phyloP scores from a whole-genome alignment of 2,113 vertebrate species.

The Jaculus jaculus region DNA sequence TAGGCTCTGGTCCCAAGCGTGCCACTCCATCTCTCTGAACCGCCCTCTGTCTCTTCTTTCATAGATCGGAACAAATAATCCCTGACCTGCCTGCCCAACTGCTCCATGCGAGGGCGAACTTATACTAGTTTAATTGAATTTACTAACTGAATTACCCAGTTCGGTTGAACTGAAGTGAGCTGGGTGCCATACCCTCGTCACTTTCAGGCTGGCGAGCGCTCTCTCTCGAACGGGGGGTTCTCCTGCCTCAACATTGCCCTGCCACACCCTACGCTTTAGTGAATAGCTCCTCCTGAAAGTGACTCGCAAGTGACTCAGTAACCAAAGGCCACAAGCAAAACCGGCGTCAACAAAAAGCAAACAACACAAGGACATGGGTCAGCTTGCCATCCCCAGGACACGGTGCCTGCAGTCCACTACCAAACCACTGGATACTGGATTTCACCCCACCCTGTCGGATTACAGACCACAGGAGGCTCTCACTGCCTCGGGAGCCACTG shows the following conservation, averaged over 20 bases:
- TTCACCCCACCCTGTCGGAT: conserved; percentile 67
- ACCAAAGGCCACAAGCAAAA: neutral
- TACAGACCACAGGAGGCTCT: conserved; percentile 56
- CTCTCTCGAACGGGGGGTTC: neutral
- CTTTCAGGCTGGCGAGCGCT: neutral
- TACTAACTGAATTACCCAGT: too few species aligned
- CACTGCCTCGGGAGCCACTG: conserved; percentile 43
- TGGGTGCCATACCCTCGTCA: neutral
- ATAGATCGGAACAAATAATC: neutral
- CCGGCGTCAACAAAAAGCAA: neutral
- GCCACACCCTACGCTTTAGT: neutral
- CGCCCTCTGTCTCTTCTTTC: neutral
- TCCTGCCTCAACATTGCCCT: neutral
- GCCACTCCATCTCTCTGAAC: neutral
- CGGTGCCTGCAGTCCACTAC: fast-evolving
- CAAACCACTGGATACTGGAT: neutral
- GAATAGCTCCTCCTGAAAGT: neutral
- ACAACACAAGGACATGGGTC: neutral
- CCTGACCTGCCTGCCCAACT: neutral
- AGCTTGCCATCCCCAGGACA: neutral
- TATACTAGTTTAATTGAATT: neutral
- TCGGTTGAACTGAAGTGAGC: too few species aligned
- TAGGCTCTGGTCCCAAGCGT: neutral
- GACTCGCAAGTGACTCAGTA: neutral
- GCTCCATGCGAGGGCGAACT: neutral